Percentiles rank a stretch among this genome's conserved stretches.
Evolutionary conservation across 2,888 invertebrate genomes (phyloP).

Genomic region (Loripinus fragilis): DNA sequence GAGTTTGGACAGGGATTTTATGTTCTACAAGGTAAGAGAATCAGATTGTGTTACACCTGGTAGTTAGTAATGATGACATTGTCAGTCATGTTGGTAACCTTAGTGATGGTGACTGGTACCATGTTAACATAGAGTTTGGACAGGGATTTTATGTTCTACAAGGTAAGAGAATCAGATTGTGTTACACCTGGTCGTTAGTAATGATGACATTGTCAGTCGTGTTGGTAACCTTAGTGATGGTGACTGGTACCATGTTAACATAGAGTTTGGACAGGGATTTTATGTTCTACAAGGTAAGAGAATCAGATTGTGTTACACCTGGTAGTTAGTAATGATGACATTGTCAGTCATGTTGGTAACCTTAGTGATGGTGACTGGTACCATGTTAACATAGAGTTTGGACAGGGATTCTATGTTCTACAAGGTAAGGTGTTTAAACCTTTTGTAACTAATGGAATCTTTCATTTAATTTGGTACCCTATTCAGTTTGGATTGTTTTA

Average conservation of each 20-base stretch:
- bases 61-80: constrained; percentile 66
- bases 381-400: constrained; percentile 61
- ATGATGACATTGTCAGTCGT: constrained; percentile 61
- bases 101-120: constrained; percentile 73
- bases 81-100: constrained; percentile 64
- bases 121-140: constrained; percentile 59
- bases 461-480: too few species aligned
- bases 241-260: constrained; percentile 71
- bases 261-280: constrained; percentile 61
- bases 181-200: constrained; percentile 70
- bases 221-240: constrained; percentile 68
- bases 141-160: constrained; percentile 66
- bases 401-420: constrained; percentile 63
- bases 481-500: too few species aligned
- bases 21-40: constrained; percentile 61
- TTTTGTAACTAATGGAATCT: too few species aligned
- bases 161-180: constrained; percentile 69
- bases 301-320: constrained; percentile 71
- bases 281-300: constrained; percentile 66
- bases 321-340: constrained; percentile 66
- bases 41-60: constrained; percentile 71
- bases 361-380: constrained; percentile 75
- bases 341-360: constrained; percentile 63
- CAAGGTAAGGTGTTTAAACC: constrained; percentile 66
- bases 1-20: constrained; percentile 63